Percentiles rank a stretch among this genome's conserved stretches.
Evolutionary conservation across 64 coral and sea anemone genomes (phyloP).

Genomic region (Stichodactyla mertensii): DNA sequence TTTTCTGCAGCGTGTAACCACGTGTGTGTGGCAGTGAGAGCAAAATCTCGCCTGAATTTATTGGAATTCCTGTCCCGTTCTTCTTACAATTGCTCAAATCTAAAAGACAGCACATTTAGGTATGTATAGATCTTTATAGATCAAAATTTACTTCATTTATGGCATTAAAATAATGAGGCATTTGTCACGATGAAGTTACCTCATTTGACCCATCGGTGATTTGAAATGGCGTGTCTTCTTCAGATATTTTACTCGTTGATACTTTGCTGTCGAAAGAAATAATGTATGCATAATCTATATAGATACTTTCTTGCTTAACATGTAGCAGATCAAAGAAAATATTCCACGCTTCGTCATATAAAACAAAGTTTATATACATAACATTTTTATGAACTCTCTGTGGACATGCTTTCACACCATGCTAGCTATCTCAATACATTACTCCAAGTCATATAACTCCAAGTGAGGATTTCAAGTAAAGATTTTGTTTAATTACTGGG

Average conservation of each 20-base stretch:
- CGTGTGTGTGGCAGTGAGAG: not conserved
- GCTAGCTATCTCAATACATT: too few relatives aligned
- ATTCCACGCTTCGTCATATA: too few relatives aligned
- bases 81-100: not conserved
- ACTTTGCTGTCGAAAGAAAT: not conserved
- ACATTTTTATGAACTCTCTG: too few relatives aligned
- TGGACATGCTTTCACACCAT: too few relatives aligned
- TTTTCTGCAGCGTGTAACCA: slow-evolving; percentile 11
- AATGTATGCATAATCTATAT: not conserved
- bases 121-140: not conserved
- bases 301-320: not conserved
- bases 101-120: not conserved
- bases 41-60: not conserved
- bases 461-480: too few relatives aligned
- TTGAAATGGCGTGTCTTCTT: not conserved
- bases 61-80: not conserved
- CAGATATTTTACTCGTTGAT: not conserved
- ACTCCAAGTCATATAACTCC: too few relatives aligned
- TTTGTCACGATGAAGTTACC: not conserved
- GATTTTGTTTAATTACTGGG: too few relatives aligned
- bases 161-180: not conserved
- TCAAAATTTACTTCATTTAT: not conserved
- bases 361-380: too few relatives aligned
- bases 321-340: not conserved
- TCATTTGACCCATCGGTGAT: not conserved